Percentiles rank a stretch among this genome's conserved stretches.
Conservation (phyloP, 2,113 vertebrate genomes). For the Butastur rufipennis region DNA sequence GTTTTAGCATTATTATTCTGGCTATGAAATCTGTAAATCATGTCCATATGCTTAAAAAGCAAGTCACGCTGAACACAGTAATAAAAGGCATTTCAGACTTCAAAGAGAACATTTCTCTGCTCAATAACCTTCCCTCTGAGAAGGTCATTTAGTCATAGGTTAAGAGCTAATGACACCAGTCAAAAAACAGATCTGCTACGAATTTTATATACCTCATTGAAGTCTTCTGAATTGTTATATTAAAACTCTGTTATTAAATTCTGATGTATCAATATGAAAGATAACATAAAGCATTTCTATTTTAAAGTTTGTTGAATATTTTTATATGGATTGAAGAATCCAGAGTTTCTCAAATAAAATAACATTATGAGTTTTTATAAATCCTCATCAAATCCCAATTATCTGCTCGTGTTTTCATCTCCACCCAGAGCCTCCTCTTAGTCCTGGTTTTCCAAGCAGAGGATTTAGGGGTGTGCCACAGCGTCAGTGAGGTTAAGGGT, state of each 20-base stretch:
- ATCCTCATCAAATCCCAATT: background rate
- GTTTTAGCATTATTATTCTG: background rate
- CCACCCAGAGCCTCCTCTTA: background rate
- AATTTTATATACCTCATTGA: constrained; percentile 1
- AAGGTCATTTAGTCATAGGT: constrained; percentile 12
- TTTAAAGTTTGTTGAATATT: background rate
- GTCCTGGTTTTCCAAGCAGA: background rate
- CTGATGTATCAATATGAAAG: background rate
- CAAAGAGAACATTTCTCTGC: constrained; percentile 9
- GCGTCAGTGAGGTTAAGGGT: background rate
- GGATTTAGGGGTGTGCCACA: background rate
- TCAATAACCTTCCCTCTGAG: constrained; percentile 13
- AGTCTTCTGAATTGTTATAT: background rate
- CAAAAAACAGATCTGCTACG: background rate
- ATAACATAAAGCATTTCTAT: background rate
- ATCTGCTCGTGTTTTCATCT: background rate
- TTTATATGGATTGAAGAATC: background rate
- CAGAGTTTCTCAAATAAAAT: background rate
- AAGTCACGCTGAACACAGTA: background rate
- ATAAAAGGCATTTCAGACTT: constrained; percentile 37
- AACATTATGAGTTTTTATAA: background rate
- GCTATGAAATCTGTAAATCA: constrained; percentile 13
- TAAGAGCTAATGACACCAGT: constrained; percentile 13
- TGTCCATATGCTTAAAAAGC: constrained; percentile 29
- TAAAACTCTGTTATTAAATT: background rate